Conservation (phyloP, 2,797 vertebrate species). For the Hoplostethus atlanticus region DNA sequence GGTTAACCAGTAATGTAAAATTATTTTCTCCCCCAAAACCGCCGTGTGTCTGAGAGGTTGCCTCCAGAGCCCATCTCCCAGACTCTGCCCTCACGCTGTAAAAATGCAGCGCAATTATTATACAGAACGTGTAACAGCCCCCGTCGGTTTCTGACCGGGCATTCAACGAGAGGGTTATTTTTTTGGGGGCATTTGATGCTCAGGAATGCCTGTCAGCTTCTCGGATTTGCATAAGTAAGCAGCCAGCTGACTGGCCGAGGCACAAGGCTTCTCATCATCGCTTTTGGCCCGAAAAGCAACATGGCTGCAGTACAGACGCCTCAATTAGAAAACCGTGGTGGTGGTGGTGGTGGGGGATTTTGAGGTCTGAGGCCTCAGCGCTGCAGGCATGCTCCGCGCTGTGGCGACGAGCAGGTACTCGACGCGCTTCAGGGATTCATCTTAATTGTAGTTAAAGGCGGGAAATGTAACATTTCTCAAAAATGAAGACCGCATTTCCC, state of each 20-base stretch:
- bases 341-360: neutral
- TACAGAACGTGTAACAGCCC: constrained; percentile 15
- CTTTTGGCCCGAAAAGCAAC: constrained; percentile 22
- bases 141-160: constrained; percentile 5
- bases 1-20: constrained; percentile 82
- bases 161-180: constrained; percentile 1
- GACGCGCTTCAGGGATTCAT: neutral
- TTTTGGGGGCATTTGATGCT: constrained; percentile 42
- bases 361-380: neutral
- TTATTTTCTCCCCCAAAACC: constrained; percentile 78
- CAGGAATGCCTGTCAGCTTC: constrained; percentile 56
- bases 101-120: constrained; percentile 33
- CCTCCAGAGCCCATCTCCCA: constrained; percentile 54
- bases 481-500: too few relatives aligned
- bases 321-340: constrained; percentile 26
- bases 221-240: constrained; percentile 57
- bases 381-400: neutral
- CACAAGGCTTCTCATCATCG: constrained; percentile 26
- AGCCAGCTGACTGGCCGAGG: constrained; percentile 45
- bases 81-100: constrained; percentile 41
- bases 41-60: constrained; percentile 58
- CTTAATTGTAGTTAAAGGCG: neutral
- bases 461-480: too few relatives aligned
- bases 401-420: neutral
- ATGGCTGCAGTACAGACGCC: constrained; percentile 30